Percentiles rank a stretch among this genome's conserved stretches.
These are phyloP conservation scores for Salmo trutta DNA, from an alignment of 2,797 vertebrate species.

Conservation along the genomic window DNA sequence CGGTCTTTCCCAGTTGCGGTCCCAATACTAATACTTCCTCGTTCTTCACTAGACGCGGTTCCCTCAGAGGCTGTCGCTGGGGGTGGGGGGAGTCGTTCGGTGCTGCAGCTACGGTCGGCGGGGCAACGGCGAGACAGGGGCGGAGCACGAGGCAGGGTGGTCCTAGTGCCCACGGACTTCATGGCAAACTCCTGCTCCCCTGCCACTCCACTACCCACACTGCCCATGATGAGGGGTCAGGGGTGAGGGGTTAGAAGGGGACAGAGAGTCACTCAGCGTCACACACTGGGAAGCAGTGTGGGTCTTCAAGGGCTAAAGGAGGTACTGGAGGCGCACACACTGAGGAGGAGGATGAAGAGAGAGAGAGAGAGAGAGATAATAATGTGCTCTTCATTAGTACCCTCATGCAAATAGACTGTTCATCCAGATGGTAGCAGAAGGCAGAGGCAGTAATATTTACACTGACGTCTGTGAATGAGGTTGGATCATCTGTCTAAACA, in stretches of 20 bases:
- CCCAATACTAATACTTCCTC: conserved; percentile 76
- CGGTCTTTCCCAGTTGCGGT: conserved; percentile 73
- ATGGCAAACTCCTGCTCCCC: conserved; percentile 96
- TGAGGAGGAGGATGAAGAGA: conserved; percentile 2
- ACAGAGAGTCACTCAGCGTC: conserved; percentile 64
- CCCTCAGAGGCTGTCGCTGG: conserved; percentile 76
- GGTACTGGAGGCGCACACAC: conserved; percentile 68
- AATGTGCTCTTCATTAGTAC: background rate
- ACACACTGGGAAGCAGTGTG: conserved; percentile 75
- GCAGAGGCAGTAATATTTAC: background rate
- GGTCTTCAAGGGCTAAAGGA: conserved; percentile 73
- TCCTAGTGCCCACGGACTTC: conserved; percentile 96
- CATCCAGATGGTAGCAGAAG: background rate
- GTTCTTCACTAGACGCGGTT: conserved; percentile 78
- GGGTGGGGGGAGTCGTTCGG: conserved; percentile 71
- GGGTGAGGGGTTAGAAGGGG: conserved; percentile 73
- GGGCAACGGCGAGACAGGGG: conserved; percentile 89
- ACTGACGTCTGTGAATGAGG: background rate
- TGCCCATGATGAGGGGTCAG: conserved; percentile 80
- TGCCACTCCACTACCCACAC: conserved; percentile 93
- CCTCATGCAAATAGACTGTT: background rate
- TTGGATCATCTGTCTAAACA: background rate
- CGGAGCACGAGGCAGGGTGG: conserved; percentile 82
- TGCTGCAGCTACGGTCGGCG: conserved; percentile 88
- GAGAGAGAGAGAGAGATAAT: background rate